These are phyloP conservation scores for Megatriorchis doriae DNA, from an alignment of 2,113 vertebrate species.

Conservation along the genomic window DNA sequence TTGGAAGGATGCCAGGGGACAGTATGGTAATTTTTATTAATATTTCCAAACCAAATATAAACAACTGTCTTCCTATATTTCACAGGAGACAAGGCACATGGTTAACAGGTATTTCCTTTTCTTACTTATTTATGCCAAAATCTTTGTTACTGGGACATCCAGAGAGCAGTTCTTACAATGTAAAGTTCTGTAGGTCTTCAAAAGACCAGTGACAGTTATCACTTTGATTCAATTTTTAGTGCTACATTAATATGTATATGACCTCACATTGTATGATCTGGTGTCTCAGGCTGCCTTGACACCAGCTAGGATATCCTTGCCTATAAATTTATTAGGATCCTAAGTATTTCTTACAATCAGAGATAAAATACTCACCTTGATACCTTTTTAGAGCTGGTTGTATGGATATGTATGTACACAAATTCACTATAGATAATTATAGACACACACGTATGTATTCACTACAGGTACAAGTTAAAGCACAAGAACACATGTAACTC, in stretches of 20 bases:
- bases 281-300: neutral
- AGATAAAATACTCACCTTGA: neutral
- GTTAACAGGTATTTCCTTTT: neutral
- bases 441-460: accelerated
- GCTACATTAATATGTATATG: neutral
- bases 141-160: neutral
- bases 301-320: neutral
- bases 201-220: neutral
- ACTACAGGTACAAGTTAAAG: neutral
- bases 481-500: neutral
- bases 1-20: neutral
- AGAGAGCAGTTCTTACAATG: neutral
- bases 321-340: neutral
- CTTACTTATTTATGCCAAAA: neutral
- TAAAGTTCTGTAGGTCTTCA: neutral
- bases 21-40: neutral
- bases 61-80: neutral
- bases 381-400: neutral
- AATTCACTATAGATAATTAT: neutral
- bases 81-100: neutral
- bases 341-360: neutral
- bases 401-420: neutral
- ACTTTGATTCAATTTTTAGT: neutral
- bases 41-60: neutral
- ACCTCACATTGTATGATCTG: neutral